A percentile compares a stretch with the other conserved stretches of the same genome.
These are phyloP conservation scores for Hylyphantes graminicola DNA, from an alignment of 1,140 invertebrate genomes.

Conservation along the genomic window DNA sequence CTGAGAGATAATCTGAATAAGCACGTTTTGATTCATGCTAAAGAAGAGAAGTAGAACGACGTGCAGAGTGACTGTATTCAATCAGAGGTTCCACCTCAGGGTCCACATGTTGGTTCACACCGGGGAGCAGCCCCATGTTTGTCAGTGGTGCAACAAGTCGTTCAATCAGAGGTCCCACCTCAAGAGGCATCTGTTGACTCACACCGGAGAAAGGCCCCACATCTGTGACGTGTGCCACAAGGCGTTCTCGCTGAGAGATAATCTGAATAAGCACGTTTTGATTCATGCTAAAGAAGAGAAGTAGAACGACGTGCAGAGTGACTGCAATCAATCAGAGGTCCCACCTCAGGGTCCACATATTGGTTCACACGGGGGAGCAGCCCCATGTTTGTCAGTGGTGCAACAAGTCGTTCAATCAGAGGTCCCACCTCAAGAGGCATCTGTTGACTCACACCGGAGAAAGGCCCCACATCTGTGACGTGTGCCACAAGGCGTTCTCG, in stretches of 20 bases:
- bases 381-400: slow-evolving; percentile 84
- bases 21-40: slow-evolving; percentile 75
- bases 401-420: slow-evolving; percentile 65
- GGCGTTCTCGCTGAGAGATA: slow-evolving; percentile 90
- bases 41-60: not conserved
- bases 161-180: slow-evolving; percentile 77
- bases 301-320: no score
- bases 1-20: slow-evolving; percentile 91
- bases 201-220: slow-evolving; percentile 96
- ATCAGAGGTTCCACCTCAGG: not conserved
- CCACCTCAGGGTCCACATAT: slow-evolving; percentile 36
- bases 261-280: slow-evolving; percentile 88
- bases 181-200: slow-evolving; percentile 94
- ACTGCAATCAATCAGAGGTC: not conserved
- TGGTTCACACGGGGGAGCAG: slow-evolving; percentile 76
- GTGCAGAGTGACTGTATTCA: not conserved
- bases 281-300: slow-evolving; percentile 45
- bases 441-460: slow-evolving; percentile 95
- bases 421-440: slow-evolving; percentile 93
- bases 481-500: slow-evolving; percentile 92
- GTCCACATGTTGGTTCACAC: slow-evolving; percentile 72
- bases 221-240: slow-evolving; percentile 94
- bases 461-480: slow-evolving; percentile 93
- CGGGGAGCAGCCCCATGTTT: slow-evolving; percentile 78
- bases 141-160: slow-evolving; percentile 75